These are phyloP conservation scores for Drosophila kokeensis DNA, from an alignment of 2,888 invertebrate species.

Conservation along the genomic window DNA sequence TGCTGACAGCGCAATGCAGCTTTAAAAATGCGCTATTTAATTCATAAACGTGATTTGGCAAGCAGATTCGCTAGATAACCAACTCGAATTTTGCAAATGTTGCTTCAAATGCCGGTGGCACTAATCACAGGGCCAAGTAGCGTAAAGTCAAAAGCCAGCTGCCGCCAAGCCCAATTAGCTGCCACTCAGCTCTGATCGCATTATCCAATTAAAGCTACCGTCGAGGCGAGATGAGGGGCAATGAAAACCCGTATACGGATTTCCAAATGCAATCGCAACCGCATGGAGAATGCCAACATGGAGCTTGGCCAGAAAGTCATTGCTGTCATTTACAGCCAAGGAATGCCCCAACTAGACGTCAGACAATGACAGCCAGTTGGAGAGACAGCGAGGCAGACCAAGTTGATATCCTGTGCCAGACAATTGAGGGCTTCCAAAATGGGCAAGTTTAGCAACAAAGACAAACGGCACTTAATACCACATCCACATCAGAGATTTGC, in stretches of 20 bases:
- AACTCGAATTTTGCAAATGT: constrained; percentile 9
- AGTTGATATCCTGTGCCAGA: constrained; percentile 8
- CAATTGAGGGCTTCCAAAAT: constrained; percentile 3
- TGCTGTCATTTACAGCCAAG: constrained; percentile 27
- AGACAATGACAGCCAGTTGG: constrained; percentile 17
- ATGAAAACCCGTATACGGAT: constrained; percentile 11
- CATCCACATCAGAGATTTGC: not conserved
- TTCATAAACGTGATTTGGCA: constrained; percentile 28
- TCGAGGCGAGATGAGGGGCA: constrained; percentile 5
- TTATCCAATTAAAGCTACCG: constrained; percentile 60
- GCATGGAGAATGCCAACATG: constrained; percentile 25
- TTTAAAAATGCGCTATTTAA: constrained; percentile 45
- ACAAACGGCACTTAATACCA: not conserved
- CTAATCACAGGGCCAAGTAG: constrained; percentile 46
- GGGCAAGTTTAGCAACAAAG: constrained; percentile 7
- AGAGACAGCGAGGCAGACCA: not conserved
- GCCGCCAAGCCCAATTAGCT: constrained; percentile 43
- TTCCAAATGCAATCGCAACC: constrained; percentile 9
- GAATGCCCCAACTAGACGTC: constrained; percentile 14
- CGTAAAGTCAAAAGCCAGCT: constrained; percentile 22
- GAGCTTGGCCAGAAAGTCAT: constrained; percentile 30
- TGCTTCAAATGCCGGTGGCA: constrained; percentile 48
- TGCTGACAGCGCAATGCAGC: constrained; percentile 56
- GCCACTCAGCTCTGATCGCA: constrained; percentile 45
- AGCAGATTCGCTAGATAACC: constrained; percentile 3